A percentile compares a stretch with the other conserved stretches of the same genome.
Evolutionary conservation across 2,888 invertebrate genomes (phyloP).

Genomic region (Gryllus longicercus): DNA sequence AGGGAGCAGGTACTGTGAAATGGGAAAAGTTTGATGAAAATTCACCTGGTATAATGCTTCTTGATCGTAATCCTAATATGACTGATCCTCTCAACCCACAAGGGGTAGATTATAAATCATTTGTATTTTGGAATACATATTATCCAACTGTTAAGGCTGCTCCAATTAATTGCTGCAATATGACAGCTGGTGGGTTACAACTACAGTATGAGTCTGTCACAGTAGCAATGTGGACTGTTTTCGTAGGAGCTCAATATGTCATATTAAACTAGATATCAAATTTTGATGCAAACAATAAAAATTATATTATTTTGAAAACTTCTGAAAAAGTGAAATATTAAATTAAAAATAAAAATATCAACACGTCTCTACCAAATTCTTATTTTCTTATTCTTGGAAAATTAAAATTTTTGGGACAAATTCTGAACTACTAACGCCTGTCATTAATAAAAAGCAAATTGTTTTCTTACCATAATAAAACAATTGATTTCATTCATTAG

Average conservation of each 20-base stretch:
- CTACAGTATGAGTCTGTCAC: background rate
- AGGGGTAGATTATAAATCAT: constrained; percentile 68
- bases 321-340: no score
- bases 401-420: no score
- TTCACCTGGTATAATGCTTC: constrained; percentile 66
- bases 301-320: no score
- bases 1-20: constrained; percentile 66
- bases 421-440: no score
- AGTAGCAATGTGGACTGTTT: constrained; percentile 19
- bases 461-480: no score
- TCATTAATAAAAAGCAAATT: no score
- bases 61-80: constrained; percentile 75
- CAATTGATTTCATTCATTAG: no score
- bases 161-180: constrained; percentile 72
- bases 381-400: no score
- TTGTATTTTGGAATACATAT: constrained; percentile 81
- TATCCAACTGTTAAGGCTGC: constrained; percentile 72
- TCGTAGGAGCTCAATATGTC: constrained; percentile 23
- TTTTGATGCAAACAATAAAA: no score
- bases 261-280: background rate
- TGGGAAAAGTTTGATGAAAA: constrained; percentile 70
- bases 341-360: no score
- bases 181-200: constrained; percentile 40
- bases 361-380: no score
- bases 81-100: constrained; percentile 55